Evolutionary conservation across 1,140 invertebrate species (phyloP), one percentile per base, ranked within the genome.

Genomic region (Drosophila malerkotliana): DNA sequence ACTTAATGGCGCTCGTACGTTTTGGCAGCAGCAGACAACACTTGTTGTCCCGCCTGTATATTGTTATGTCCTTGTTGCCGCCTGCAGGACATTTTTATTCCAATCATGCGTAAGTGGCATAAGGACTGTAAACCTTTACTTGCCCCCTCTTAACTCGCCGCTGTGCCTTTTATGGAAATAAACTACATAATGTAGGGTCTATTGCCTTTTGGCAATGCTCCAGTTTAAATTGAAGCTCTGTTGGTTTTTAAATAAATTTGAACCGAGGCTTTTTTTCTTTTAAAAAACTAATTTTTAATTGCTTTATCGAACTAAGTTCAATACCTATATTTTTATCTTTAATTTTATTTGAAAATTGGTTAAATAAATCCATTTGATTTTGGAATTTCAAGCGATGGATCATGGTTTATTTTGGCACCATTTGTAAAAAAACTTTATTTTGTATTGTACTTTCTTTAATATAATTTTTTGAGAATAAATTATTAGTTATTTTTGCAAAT

Each of bases 101-200:
- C 75, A 72, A 82, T 78, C 79, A 82, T 60, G 79, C 74, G 69
- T 82, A 64, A 60, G 75, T 71, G 66, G 39, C 49, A 54, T 62
- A 71, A 21, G 47, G 32, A 48, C 77, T 32, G 56, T 58, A 72
- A 76, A 53, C 56, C 77, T 57, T 30, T 60, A 64, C 58, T 74
- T 63, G 49, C 41, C 7, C 41, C 3, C 28, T 12, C 32, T 7
- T 12, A 3, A 10, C 41, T 15, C 34, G 15, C 41, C 14, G 3
- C 37, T 15, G 1, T 4, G 4, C 12, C 32, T 49, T 18, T 26
- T 21, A 14, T 10, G 48, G 14, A 55, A 30, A 18, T 48, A 51
- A 53, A 52, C 64, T 54, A 37, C 34, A 37, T 37, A 68, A 68
- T 68, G 41, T 9, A 9, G n/a, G 34, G 26, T 4, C 9, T 15